Evolutionary conservation across 2,797 vertebrate species (phyloP).

Genomic region (Melanotaenia maccullochi): DNA sequence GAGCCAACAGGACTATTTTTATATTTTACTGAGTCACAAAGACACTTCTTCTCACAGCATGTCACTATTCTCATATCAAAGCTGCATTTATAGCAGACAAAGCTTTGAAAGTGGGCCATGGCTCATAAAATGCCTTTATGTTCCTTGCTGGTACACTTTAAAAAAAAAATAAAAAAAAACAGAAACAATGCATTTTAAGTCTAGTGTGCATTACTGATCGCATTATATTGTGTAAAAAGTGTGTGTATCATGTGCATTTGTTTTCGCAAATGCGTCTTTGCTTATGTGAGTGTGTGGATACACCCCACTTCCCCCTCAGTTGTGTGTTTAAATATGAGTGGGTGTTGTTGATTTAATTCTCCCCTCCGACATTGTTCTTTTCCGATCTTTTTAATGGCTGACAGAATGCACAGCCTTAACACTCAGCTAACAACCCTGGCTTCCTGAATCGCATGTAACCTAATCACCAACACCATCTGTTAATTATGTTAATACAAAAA

Average conservation of each 20-base stretch:
- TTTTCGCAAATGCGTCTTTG: conserved; percentile 38
- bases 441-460: conserved; percentile 82
- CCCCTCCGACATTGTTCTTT: conserved; percentile 76
- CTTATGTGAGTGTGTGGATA: conserved; percentile 28
- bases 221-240: conserved; percentile 52
- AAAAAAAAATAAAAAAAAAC: conserved; percentile 28
- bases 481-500: conserved; percentile 86
- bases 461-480: conserved; percentile 86
- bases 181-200: conserved; percentile 76
- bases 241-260: conserved; percentile 34
- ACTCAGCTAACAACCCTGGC: conserved; percentile 78
- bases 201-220: conserved; percentile 54
- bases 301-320: conserved; percentile 44
- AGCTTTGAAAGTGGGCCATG: conserved; percentile 81
- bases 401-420: conserved; percentile 77
- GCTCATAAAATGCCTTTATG: conserved; percentile 79
- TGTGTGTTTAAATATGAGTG: conserved; percentile 68
- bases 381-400: conserved; percentile 65
- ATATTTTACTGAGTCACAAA: conserved; percentile 80
- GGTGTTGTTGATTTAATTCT: conserved; percentile 78
- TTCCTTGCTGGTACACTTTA: conserved; percentile 71
- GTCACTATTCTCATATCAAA: conserved; percentile 81
- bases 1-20: conserved; percentile 75
- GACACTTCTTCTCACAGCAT: conserved; percentile 75
- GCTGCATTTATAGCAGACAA: conserved; percentile 76